phyloP scores from a whole-genome alignment of 2,797 vertebrate species.

The Anisognathus igniventris region DNA sequence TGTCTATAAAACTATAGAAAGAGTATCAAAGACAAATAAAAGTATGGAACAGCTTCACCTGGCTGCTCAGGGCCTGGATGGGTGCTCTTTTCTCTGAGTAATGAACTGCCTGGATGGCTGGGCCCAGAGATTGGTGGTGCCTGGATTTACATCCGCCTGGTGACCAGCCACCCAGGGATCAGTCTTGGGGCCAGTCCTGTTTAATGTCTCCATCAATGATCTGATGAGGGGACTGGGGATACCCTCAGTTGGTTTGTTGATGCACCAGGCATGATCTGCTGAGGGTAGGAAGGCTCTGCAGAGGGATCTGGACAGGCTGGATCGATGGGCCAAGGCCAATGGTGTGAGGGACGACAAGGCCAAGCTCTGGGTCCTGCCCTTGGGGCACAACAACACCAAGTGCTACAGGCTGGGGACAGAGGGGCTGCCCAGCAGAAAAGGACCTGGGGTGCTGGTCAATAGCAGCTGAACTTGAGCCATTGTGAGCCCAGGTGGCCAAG shows the following conservation, averaged over 20 bases:
- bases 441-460: background rate
- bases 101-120: background rate
- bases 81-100: background rate
- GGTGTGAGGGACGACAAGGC: background rate
- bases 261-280: background rate
- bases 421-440: background rate
- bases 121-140: background rate
- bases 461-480: background rate
- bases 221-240: rapidly evolving
- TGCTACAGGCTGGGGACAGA: background rate
- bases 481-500: background rate
- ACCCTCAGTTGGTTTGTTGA: background rate
- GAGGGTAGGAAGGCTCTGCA: background rate
- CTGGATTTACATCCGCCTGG: background rate
- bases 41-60: background rate
- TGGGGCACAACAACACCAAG: background rate
- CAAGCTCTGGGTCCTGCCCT: background rate
- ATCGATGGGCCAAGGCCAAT: background rate
- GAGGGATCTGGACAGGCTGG: background rate
- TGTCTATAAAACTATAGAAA: background rate
- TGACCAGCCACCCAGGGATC: no score
- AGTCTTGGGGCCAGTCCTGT: background rate
- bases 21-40: background rate
- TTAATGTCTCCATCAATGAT: background rate
- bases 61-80: background rate